These are phyloP conservation scores for Dicrurus megarhynchus DNA, from an alignment of 2,113 vertebrate species.

Conservation along the genomic window DNA sequence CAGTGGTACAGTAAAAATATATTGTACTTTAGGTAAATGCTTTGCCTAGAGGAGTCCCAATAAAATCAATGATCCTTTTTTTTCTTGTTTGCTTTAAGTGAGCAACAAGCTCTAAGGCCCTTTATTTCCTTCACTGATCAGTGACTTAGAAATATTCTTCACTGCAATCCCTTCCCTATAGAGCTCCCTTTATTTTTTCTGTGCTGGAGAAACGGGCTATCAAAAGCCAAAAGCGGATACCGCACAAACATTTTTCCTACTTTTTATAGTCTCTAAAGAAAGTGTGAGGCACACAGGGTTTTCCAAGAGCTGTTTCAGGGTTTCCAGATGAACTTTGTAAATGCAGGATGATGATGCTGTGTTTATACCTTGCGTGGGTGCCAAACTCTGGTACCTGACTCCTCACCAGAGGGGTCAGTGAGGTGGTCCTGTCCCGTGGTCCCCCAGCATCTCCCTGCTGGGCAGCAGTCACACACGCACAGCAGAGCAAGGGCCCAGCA, in stretches of 20 bases:
- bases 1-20: background rate
- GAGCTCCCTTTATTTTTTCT: background rate
- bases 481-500: background rate
- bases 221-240: background rate
- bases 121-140: conserved; percentile 40
- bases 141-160: conserved; percentile 24
- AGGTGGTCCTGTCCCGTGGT: background rate
- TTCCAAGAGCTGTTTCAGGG: background rate
- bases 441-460: fast-evolving
- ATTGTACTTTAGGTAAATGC: conserved; percentile 9
- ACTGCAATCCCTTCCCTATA: background rate
- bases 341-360: background rate
- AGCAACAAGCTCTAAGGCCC: background rate
- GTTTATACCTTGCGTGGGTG: background rate
- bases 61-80: conserved; percentile 28
- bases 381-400: background rate
- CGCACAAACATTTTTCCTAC: background rate
- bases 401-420: background rate
- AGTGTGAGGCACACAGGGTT: background rate
- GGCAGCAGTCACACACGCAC: fast-evolving
- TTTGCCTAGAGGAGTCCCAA: background rate
- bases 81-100: background rate
- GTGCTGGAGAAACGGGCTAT: background rate
- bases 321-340: background rate
- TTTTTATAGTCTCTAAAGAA: background rate